A percentile compares a stretch with the other conserved stretches of the same genome.
These are phyloP conservation scores for Dysidea cf. avara DNA, from an alignment of 37 sponge, comb jelly and placozoan species.

Conservation along the genomic window DNA sequence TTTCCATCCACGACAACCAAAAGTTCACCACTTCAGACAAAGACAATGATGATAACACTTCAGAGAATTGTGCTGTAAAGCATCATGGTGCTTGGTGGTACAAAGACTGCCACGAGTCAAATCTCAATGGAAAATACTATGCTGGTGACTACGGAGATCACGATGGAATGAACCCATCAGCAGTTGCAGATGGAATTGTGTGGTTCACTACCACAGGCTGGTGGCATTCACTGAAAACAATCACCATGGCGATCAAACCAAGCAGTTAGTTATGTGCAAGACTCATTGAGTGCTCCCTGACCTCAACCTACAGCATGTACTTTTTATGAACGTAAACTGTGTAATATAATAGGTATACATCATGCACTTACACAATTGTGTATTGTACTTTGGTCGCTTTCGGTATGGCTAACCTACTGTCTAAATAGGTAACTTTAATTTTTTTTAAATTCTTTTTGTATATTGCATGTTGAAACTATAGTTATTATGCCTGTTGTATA, in stretches of 20 bases:
- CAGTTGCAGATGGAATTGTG: conserved; percentile 27
- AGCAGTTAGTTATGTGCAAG: no score
- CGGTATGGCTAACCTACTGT: no score
- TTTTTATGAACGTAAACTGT: conserved; percentile 5
- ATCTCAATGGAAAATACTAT: conserved; percentile 45
- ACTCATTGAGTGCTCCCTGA: no score
- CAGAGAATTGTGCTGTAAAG: conserved; percentile 30
- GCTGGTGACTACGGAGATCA: background rate
- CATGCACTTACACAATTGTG: no score
- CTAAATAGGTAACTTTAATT: no score
- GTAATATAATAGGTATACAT: background rate
- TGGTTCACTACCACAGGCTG: background rate
- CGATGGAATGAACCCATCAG: conserved; percentile 5
- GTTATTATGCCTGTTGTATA: no score
- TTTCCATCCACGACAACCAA: conserved; percentile 22
- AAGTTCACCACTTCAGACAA: conserved; percentile 49
- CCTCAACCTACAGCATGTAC: no score
- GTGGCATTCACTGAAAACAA: no score
- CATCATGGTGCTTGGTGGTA: conserved; percentile 45
- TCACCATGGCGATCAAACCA: no score
- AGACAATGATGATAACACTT: conserved; percentile 36
- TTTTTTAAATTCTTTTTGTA: no score
- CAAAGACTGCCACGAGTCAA: conserved; percentile 33
- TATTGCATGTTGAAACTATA: no score
- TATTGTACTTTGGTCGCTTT: no score